Percentiles rank a stretch among this genome's conserved stretches.
Conservation (phyloP, 2,888 invertebrate genomes). For the Petrolisthes manimaculis region DNA sequence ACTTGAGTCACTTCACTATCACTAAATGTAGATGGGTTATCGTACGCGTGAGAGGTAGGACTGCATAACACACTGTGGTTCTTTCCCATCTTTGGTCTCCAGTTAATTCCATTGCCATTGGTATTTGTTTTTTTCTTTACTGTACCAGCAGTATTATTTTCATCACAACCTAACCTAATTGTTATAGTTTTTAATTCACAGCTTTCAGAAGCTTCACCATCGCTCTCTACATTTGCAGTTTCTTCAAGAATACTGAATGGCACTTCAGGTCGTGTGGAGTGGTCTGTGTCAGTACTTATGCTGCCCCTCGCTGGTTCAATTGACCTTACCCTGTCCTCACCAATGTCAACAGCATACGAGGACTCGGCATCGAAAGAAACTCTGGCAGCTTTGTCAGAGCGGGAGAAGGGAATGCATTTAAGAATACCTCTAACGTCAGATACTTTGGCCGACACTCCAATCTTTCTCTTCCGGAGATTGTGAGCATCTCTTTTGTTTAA, state of each 20-base stretch:
- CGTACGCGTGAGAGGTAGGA: not conserved
- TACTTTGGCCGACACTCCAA: constrained; percentile 47
- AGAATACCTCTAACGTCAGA: constrained; percentile 54
- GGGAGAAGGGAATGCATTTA: constrained; percentile 33
- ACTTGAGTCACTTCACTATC: constrained; percentile 9
- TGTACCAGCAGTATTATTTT: not conserved
- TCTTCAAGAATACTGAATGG: constrained; percentile 49
- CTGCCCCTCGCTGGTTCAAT: not conserved
- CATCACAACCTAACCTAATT: constrained; percentile 49
- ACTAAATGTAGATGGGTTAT: constrained; percentile 24
- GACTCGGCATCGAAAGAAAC: constrained; percentile 39
- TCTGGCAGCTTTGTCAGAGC: constrained; percentile 27
- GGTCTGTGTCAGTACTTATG: not conserved
- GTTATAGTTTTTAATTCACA: constrained; percentile 57
- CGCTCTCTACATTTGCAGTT: constrained; percentile 46
- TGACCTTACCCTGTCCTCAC: constrained; percentile 1
- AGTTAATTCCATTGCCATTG: constrained; percentile 30
- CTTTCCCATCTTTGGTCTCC: constrained; percentile 48
- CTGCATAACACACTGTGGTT: constrained; percentile 37
- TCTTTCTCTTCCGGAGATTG: constrained; percentile 24
- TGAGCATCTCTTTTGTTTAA: not conserved
- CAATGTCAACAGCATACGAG: not conserved
- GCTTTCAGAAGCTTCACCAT: constrained; percentile 45
- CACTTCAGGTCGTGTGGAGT: constrained; percentile 5
- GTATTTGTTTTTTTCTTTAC: not conserved